Base-by-base conservation (phyloP, 1,140 invertebrate species). In the Cotesia typhae region DNA sequence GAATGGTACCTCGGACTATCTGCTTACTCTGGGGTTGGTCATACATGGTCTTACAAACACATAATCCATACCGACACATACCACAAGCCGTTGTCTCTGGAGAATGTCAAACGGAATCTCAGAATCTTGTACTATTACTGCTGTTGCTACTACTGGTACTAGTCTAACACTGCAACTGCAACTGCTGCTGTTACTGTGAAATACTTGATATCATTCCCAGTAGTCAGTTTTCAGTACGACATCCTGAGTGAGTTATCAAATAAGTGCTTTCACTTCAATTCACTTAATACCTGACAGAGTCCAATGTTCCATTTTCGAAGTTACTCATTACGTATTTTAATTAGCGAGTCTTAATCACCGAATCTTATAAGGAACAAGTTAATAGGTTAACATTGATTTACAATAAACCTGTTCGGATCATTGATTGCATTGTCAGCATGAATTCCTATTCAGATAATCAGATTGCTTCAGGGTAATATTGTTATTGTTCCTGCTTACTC, bases 31-130 rank as follows among this genome's bases (percentile, higher is more conserved):
- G 12, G 14, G 61, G 17, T n/a, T 60, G 59, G 10, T 53, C 36
- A 28, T 61, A 28, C n/a, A 37, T 66, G 64, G 10, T n/a, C 36
- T 14, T 36, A 70, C 28, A 61, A 52, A 51, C 74, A 70, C 67
- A 69, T 72, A 71, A 53, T 65, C 17, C 20, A 66, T 28, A 28
- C 28, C 28, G 74, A 75, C 70, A 75, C 70, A 72, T 75, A 70
- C 70, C 70, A 51, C 9, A 12, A 41, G 61, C 72, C 74, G 76
- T 78, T 80, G 78, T 81, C 78, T 79, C 78, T 74, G 57, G 78
- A 80, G 79, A 80, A 81, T 81, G 77, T 78, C 72, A 78, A 79
- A 80, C 74, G 78, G 79, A 80, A 81, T 81, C 77, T 73, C 71
- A 76, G 77, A 81, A 80, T 81, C 77, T 78, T 79, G 72, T 80